Base-by-base conservation (phyloP, 2,113 vertebrate species). In the Arenaria interpres region DNA sequence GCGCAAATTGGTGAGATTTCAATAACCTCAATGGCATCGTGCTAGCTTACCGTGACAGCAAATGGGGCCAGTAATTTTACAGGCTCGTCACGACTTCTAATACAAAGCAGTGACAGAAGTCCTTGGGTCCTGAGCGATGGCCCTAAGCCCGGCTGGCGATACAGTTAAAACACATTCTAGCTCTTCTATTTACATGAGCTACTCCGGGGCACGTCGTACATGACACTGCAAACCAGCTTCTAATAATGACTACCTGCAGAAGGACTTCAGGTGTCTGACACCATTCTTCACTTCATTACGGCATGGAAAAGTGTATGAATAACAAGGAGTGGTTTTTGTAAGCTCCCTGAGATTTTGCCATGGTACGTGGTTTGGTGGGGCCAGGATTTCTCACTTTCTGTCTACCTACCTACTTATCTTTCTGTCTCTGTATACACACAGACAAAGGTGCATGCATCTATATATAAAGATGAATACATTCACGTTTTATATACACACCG, bases 41-140 rank as follows among this genome's bases (percentile, higher is more conserved):
- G 53, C 23, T 67, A 86, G 22, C 16, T 88, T 54, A 41, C 0
- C 0, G n/a, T 0, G 4, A 45, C 14, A 77, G 41, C 24, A 33
- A 80, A 77, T 7, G 25, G 24, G 21, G 71, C 22, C 25, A 83
- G 17, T 53, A 62, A 76, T 59, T 85, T 18, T 74, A n/a, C 59
- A 88, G 63, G 25, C 75, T 73, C 51, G 54, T 51, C 8, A 2
- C 28, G 79, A 45, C 88, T 93, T 78, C 63, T 77, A 88, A 69
- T 46, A 62, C 28, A 91, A 37, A 33, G 63, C 51, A 30, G 39
- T 76, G 68, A 73, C 35, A 88, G 62, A 85, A 25, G 51, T 91
- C 32, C 67, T 79, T n/a, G 32, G 21, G 32, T 91, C 67, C 85
- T 73, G 59, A 91, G 71, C 25, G 63, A 88, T 35, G 28, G 39